phyloP scores from a whole-genome alignment of 2,888 invertebrate genomes.

The Emmelina monodactyla region DNA sequence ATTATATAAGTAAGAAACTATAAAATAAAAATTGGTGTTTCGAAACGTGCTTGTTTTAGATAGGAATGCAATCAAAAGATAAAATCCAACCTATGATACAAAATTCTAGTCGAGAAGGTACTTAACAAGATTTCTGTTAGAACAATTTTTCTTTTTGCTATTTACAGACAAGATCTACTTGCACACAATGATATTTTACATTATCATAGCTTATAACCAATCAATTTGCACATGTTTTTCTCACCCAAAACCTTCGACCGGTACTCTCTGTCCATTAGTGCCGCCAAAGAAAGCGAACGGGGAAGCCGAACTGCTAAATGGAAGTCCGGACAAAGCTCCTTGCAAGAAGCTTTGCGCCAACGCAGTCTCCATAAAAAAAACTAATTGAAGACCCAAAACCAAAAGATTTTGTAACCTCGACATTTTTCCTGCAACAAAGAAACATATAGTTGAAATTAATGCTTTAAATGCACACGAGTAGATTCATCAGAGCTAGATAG shows the following conservation, averaged over 20 bases:
- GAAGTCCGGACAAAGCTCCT: background rate
- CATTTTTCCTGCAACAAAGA: too few relatives aligned
- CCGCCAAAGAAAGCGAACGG: background rate
- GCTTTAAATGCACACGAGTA: too few relatives aligned
- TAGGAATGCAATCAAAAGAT: too few relatives aligned
- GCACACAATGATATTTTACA: too few relatives aligned
- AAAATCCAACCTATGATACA: too few relatives aligned
- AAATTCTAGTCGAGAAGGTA: background rate
- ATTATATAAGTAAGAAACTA: too few relatives aligned
- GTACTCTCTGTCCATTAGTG: background rate
- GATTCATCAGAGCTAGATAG: too few relatives aligned
- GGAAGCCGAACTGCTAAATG: conserved; percentile 2
- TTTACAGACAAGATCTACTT: background rate
- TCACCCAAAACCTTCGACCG: conserved; percentile 18
- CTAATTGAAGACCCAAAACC: background rate
- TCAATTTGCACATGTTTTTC: conserved; percentile 1
- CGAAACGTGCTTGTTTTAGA: too few relatives aligned
- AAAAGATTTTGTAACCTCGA: too few relatives aligned
- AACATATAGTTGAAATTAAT: too few relatives aligned
- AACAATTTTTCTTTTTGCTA: background rate
- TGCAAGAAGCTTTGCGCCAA: background rate
- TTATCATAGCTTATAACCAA: background rate
- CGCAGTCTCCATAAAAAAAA: background rate
- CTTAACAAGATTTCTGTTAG: background rate
- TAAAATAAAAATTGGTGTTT: too few relatives aligned